phyloP scores from a whole-genome alignment of 2,797 vertebrate genomes.

The Rousettus madagascariensis region DNA sequence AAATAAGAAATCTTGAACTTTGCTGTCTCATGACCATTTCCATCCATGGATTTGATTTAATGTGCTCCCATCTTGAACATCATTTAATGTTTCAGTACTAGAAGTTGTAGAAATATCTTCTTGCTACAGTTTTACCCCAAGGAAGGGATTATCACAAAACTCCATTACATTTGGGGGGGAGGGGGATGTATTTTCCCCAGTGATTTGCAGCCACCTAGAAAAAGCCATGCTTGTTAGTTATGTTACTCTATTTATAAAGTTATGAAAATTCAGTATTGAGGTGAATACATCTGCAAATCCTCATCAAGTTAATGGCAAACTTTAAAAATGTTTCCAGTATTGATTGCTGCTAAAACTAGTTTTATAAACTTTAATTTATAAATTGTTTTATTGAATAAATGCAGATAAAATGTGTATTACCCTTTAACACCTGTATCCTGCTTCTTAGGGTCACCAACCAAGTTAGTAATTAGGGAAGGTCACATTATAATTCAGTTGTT shows the following conservation, averaged over 20 bases:
- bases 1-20: background rate
- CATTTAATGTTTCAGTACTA: background rate
- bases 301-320: background rate
- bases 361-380: background rate
- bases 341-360: background rate
- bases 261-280: background rate
- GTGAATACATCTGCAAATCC: background rate
- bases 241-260: background rate
- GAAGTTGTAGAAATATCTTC: slow-evolving; percentile 17
- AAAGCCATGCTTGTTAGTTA: background rate
- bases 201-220: background rate
- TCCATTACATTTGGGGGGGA: background rate
- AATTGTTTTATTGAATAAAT: background rate
- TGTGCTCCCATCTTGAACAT: background rate
- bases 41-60: background rate
- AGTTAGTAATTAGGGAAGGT: background rate
- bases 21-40: background rate
- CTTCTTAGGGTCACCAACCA: background rate
- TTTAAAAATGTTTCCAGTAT: background rate
- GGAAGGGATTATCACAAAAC: background rate
- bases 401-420: background rate
- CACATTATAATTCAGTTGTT: background rate
- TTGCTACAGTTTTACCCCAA: background rate
- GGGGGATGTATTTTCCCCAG: background rate
- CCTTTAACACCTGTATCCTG: background rate